phyloP scores from a whole-genome alignment of 2,888 invertebrate species.

The Tenthredo distinguenda region DNA sequence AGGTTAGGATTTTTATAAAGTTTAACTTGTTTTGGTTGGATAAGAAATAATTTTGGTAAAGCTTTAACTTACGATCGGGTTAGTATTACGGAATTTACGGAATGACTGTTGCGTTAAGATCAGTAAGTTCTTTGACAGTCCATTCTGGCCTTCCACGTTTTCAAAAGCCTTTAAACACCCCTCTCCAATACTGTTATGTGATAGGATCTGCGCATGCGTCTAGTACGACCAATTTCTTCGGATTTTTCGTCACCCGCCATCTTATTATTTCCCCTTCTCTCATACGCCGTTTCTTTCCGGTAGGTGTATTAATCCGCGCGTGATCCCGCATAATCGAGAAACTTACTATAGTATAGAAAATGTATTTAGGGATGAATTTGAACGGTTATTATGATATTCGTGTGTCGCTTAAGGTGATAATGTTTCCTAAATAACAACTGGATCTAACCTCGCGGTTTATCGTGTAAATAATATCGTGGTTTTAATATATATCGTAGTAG shows the following conservation, averaged over 20 bases:
- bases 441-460: background rate
- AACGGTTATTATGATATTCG: background rate
- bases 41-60: background rate
- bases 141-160: conserved; percentile 27
- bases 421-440: background rate
- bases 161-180: conserved; percentile 13
- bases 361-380: background rate
- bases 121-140: background rate
- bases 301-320: conserved; percentile 51
- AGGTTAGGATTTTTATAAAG: background rate
- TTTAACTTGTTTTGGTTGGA: background rate
- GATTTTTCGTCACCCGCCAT: conserved; percentile 51
- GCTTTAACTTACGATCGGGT: background rate
- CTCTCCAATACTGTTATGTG: background rate
- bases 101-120: background rate
- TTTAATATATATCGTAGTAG: background rate
- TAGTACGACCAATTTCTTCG: background rate
- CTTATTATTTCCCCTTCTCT: conserved; percentile 41
- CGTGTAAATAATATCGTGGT: background rate
- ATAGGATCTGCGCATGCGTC: conserved; percentile 39
- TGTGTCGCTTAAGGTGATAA: background rate
- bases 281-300: conserved; percentile 52
- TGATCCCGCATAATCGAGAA: conserved; percentile 44
- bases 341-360: conserved; percentile 2
- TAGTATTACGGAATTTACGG: background rate